A percentile compares a stretch with the other conserved stretches of the same genome.
phyloP scores from a whole-genome alignment of 2,113 vertebrate species.

The Sturnus vulgaris region DNA sequence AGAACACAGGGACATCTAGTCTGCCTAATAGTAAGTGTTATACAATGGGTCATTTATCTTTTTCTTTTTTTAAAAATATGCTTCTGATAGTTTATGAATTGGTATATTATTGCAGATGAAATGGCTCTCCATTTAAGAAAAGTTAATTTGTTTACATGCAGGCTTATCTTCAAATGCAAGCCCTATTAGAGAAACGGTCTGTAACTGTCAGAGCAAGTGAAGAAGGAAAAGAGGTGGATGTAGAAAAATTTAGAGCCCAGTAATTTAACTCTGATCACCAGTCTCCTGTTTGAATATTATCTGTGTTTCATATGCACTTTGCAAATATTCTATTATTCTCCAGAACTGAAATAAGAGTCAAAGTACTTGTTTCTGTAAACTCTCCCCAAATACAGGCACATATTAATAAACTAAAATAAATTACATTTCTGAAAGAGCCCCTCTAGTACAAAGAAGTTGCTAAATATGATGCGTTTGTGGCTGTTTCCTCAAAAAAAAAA shows the following conservation, averaged over 20 bases:
- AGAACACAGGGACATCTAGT: constrained; percentile 76
- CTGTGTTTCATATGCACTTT: neutral
- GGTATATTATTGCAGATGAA: constrained; percentile 74
- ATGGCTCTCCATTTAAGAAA: constrained; percentile 76
- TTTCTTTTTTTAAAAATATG: constrained; percentile 43
- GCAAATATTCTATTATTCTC: neutral
- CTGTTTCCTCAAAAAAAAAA: neutral
- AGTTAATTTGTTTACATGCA: constrained; percentile 81
- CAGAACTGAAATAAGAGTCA: neutral
- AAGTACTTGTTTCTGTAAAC: neutral
- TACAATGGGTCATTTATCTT: constrained; percentile 76
- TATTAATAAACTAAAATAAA: neutral
- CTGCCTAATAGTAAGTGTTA: constrained; percentile 72
- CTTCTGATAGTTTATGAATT: constrained; percentile 76
- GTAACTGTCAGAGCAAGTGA: constrained; percentile 70
- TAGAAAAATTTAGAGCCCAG: constrained; percentile 58
- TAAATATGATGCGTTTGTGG: neutral
- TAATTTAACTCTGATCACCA: constrained; percentile 56
- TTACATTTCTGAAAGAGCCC: neutral
- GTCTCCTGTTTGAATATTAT: neutral
- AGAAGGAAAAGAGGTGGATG: constrained; percentile 52
- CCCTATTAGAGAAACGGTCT: constrained; percentile 70
- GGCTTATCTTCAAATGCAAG: constrained; percentile 78
- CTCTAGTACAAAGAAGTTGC: neutral
- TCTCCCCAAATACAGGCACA: neutral